phyloP scores from a whole-genome alignment of 1,140 invertebrate genomes.

The Heterodera schachtii region DNA sequence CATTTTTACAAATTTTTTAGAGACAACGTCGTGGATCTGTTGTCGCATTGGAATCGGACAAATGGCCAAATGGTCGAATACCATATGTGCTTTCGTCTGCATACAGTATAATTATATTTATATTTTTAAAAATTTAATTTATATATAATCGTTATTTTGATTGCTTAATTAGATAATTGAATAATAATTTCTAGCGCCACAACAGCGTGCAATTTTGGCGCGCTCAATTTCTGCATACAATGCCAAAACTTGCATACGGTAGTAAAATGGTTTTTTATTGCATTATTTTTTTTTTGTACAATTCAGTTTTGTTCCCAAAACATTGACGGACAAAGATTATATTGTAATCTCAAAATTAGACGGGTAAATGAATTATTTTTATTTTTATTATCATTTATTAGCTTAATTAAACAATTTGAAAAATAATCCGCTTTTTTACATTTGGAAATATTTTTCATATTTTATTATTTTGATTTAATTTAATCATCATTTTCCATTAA shows the following conservation, averaged over 20 bases:
- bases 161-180: constrained; percentile 18
- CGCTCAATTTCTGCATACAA: constrained; percentile 56
- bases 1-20: constrained; percentile 27
- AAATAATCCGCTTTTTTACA: too few relatives aligned
- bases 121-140: background rate
- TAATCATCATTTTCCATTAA: too few relatives aligned
- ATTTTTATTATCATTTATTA: background rate
- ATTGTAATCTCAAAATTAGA: constrained; percentile 63
- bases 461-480: too few relatives aligned
- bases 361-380: constrained; percentile 45
- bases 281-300: background rate
- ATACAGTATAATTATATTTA: constrained; percentile 54
- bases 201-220: constrained; percentile 59
- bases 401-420: background rate
- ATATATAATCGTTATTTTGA: constrained; percentile 19
- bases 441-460: too few relatives aligned
- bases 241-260: constrained; percentile 60
- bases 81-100: constrained; percentile 61
- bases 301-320: constrained; percentile 60
- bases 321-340: constrained; percentile 56
- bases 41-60: constrained; percentile 61
- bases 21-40: constrained; percentile 49
- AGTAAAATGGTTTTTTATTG: background rate
- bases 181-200: constrained; percentile 50
- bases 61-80: constrained; percentile 62